Percentiles rank a stretch among this genome's conserved stretches.
These are phyloP conservation scores for Onychostruthus taczanowskii DNA, from an alignment of 2,113 vertebrate genomes.

Conservation along the genomic window DNA sequence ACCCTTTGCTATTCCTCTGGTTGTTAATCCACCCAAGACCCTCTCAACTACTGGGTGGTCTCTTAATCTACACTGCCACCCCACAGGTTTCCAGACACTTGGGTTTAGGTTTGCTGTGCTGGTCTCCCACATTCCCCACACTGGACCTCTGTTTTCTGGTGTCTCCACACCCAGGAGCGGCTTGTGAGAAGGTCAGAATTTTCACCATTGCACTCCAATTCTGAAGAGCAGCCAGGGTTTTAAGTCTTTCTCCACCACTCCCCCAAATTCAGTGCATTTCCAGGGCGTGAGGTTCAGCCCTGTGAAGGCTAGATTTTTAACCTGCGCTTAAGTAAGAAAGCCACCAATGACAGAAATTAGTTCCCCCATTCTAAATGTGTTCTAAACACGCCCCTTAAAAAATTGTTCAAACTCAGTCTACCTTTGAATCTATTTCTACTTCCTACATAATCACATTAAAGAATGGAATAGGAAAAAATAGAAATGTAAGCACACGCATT, in stretches of 20 bases:
- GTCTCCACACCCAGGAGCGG: neutral
- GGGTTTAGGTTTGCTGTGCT: neutral
- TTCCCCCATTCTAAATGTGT: neutral
- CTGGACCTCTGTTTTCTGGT: neutral
- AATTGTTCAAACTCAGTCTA: neutral
- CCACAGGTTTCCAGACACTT: neutral
- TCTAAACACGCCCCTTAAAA: neutral
- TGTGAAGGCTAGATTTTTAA: neutral
- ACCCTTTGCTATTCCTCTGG: neutral
- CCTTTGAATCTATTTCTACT: slow-evolving; percentile 19
- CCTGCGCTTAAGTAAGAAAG: neutral
- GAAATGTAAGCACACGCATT: neutral
- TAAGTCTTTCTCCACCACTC: neutral
- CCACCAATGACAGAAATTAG: neutral
- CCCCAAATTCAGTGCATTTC: neutral
- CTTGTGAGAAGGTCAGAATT: neutral
- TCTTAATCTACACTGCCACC: neutral
- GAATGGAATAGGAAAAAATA: neutral
- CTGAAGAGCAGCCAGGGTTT: neutral
- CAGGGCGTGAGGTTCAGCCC: neutral
- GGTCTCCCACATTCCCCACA: neutral
- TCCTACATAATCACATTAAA: neutral
- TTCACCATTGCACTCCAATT: neutral
- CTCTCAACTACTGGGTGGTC: neutral
- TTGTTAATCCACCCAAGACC: neutral